Percentiles rank a stretch among this genome's conserved stretches.
Evolutionary conservation across 1,140 invertebrate species (phyloP).

Genomic region (Leptoteleia sp.): DNA sequence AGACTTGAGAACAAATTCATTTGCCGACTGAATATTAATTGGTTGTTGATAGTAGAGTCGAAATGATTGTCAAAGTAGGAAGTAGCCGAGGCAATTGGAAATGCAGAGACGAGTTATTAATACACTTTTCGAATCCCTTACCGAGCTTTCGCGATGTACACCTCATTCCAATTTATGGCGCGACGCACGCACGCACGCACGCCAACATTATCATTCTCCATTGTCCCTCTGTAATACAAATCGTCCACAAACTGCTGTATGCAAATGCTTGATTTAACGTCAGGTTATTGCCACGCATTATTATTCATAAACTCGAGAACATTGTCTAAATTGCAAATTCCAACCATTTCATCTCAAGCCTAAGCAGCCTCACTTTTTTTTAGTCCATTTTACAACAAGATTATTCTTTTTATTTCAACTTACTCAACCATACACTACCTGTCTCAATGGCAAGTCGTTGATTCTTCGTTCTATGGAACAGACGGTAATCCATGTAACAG

Average conservation of each 20-base stretch:
- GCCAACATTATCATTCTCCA: slow-evolving; percentile 58
- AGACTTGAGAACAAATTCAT: too few species aligned
- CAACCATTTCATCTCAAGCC: slow-evolving; percentile 11
- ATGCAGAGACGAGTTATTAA: slow-evolving; percentile 2
- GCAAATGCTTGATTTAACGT: slow-evolving; percentile 63
- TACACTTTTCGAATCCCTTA: background rate
- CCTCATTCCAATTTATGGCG: slow-evolving; percentile 54
- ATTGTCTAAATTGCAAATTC: slow-evolving; percentile 53
- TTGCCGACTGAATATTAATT: too few species aligned
- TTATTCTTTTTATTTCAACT: too few species aligned
- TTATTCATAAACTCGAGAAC: slow-evolving; percentile 62
- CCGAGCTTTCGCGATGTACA: slow-evolving; percentile 21
- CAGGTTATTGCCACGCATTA: slow-evolving; percentile 63
- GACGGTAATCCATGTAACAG: too few species aligned
- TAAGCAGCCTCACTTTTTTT: too few species aligned
- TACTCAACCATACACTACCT: too few species aligned
- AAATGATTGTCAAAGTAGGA: too few species aligned
- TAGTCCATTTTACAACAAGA: too few species aligned
- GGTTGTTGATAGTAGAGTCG: too few species aligned
- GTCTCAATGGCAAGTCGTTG: too few species aligned
- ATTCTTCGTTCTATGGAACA: too few species aligned
- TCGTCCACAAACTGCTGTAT: slow-evolving; percentile 61
- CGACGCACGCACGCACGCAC: slow-evolving; percentile 52
- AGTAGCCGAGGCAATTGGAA: too few species aligned
- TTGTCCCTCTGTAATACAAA: slow-evolving; percentile 64